Percentiles rank a stretch among this genome's conserved stretches.
These are phyloP conservation scores for Drosophila eohydei DNA, from an alignment of 2,888 invertebrate genomes.

Conservation along the genomic window DNA sequence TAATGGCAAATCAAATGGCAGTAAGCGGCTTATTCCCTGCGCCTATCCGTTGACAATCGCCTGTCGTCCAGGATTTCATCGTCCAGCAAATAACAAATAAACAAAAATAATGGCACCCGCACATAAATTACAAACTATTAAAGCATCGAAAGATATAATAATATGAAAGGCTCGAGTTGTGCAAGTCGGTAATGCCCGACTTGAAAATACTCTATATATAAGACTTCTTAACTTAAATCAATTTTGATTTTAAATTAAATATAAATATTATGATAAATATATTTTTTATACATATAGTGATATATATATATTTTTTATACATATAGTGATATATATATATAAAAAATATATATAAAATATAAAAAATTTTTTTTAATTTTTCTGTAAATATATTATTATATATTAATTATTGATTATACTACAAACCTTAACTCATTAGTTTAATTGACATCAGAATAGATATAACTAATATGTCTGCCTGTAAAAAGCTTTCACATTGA, in stretches of 20 bases:
- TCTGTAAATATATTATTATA: not conserved
- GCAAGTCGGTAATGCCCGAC: not conserved
- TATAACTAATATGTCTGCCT: not conserved
- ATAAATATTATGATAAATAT: not conserved
- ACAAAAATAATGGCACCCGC: constrained; percentile 62
- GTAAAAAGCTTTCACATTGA: too few species aligned
- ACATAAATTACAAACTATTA: constrained; percentile 76
- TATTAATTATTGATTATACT: too few species aligned
- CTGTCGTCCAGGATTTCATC: constrained; percentile 43
- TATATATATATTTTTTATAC: not conserved
- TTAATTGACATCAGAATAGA: not conserved
- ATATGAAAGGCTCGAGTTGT: not conserved
- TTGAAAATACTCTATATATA: not conserved
- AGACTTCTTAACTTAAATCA: not conserved
- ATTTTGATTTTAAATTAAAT: not conserved
- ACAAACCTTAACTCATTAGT: not conserved
- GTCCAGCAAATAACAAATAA: constrained; percentile 49
- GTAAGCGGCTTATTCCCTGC: constrained; percentile 33
- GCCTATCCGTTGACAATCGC: constrained; percentile 56
- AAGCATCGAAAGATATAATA: constrained; percentile 50
- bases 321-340: not conserved
- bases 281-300: not conserved
- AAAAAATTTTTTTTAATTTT: not conserved
- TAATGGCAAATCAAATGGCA: constrained; percentile 47
- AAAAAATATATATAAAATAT: not conserved